phyloP scores from a whole-genome alignment of 2,888 invertebrate species.

The Drosophila neutralis region DNA sequence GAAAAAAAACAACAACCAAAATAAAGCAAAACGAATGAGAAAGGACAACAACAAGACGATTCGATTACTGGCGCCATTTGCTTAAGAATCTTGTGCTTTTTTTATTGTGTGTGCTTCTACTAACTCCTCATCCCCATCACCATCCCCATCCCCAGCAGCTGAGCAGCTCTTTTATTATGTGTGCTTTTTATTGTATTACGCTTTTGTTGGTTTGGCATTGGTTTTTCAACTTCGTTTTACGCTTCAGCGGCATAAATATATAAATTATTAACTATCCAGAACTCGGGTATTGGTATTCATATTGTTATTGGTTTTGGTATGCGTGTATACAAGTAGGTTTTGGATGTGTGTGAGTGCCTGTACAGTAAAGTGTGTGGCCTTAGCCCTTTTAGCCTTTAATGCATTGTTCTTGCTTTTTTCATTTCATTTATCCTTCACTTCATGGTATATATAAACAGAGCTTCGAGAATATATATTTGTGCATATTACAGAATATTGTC shows the following conservation, averaged over 20 bases:
- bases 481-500: not conserved
- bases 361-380: conserved; percentile 48
- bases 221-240: conserved; percentile 76
- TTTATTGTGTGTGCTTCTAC: conserved; percentile 9
- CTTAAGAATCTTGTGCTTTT: conserved; percentile 39
- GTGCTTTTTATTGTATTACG: conserved; percentile 76
- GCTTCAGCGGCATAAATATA: conserved; percentile 77
- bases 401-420: conserved; percentile 46
- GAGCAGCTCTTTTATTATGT: conserved; percentile 70
- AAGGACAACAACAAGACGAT: conserved; percentile 20
- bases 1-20: not conserved
- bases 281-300: conserved; percentile 40
- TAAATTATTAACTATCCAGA: conserved; percentile 77
- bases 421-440: conserved; percentile 5
- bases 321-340: conserved; percentile 9
- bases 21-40: not conserved
- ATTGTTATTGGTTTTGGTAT: conserved; percentile 12
- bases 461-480: not conserved
- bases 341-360: conserved; percentile 19
- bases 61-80: conserved; percentile 56
- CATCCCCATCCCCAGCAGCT: conserved; percentile 10
- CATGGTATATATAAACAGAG: not conserved
- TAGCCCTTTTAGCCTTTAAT: conserved; percentile 57
- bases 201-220: conserved; percentile 72
- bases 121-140: conserved; percentile 4